Evolutionary conservation across 2,888 invertebrate genomes (phyloP).

Genomic region (Dysmachus trigonus): DNA sequence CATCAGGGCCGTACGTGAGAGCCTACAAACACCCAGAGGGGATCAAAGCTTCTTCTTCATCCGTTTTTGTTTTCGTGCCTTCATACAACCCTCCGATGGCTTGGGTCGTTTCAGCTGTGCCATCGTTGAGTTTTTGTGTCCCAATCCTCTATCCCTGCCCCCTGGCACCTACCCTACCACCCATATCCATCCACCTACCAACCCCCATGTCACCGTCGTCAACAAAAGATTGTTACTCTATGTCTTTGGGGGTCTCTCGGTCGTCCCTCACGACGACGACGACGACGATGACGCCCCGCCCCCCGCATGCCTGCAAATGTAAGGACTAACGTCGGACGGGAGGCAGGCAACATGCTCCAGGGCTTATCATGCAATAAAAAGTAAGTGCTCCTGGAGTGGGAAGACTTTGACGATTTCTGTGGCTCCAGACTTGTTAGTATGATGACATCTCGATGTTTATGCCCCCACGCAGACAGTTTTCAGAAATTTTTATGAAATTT

Average conservation of each 20-base stretch:
- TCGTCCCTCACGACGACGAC: background rate
- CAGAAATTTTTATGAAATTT: constrained; percentile 5
- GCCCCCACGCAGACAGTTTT: constrained; percentile 7
- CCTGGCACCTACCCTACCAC: background rate
- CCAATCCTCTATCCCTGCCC: background rate
- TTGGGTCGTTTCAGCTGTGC: constrained; percentile 1
- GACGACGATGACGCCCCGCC: background rate
- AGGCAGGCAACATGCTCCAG: constrained; percentile 24
- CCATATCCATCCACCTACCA: background rate
- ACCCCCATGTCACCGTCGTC: constrained; percentile 11
- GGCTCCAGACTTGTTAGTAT: constrained; percentile 41
- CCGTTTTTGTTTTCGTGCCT: constrained; percentile 21
- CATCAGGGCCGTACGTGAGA: constrained; percentile 17
- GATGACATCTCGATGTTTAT: constrained; percentile 37
- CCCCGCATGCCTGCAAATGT: background rate
- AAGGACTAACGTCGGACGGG: background rate
- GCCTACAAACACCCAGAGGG: constrained; percentile 31
- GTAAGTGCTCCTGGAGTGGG: constrained; percentile 33
- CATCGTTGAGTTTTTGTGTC: constrained; percentile 4
- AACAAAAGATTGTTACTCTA: constrained; percentile 34
- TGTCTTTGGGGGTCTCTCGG: background rate
- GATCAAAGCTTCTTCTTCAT: constrained; percentile 27
- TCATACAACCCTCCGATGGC: background rate
- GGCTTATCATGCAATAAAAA: constrained; percentile 42
- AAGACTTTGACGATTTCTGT: constrained; percentile 38